These are phyloP conservation scores for Neolamprologus sp. DNA, from an alignment of 2,113 vertebrate genomes.

Conservation along the genomic window DNA sequence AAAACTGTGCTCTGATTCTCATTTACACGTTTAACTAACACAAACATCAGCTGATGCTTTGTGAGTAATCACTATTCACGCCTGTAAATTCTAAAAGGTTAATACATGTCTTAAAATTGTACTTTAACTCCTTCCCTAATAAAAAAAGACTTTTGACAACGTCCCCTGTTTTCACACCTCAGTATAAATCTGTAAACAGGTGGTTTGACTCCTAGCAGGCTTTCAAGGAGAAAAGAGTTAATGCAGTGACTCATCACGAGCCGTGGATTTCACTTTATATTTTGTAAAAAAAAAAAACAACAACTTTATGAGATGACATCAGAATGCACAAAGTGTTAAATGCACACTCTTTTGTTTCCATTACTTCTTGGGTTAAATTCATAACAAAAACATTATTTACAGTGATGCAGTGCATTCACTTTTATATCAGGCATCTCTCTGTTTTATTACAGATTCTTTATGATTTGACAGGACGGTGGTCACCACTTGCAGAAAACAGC, in stretches of 20 bases:
- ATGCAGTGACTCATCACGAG: neutral
- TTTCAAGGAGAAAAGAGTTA: neutral
- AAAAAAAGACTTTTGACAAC: neutral
- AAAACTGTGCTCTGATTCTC: neutral
- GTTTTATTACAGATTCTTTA: neutral
- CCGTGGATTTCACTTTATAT: neutral
- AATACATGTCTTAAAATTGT: neutral
- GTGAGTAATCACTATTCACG: accelerated
- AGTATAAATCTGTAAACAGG: neutral
- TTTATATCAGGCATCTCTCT: neutral
- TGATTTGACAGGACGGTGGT: neutral
- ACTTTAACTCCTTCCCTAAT: neutral
- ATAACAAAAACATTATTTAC: neutral
- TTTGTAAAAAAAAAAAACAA: accelerated
- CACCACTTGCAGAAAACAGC: neutral
- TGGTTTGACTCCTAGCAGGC: neutral
- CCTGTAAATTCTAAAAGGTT: neutral
- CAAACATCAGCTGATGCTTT: neutral
- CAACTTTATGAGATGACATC: neutral
- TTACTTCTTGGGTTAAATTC: neutral
- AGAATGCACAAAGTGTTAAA: neutral
- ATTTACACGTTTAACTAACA: neutral
- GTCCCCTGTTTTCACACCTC: neutral
- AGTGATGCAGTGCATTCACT: neutral
- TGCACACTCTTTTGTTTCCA: neutral